Percentiles rank a stretch among this genome's conserved stretches.
These are phyloP conservation scores for Ranitomeya imitator DNA, from an alignment of 2,113 vertebrate genomes.

Conservation along the genomic window DNA sequence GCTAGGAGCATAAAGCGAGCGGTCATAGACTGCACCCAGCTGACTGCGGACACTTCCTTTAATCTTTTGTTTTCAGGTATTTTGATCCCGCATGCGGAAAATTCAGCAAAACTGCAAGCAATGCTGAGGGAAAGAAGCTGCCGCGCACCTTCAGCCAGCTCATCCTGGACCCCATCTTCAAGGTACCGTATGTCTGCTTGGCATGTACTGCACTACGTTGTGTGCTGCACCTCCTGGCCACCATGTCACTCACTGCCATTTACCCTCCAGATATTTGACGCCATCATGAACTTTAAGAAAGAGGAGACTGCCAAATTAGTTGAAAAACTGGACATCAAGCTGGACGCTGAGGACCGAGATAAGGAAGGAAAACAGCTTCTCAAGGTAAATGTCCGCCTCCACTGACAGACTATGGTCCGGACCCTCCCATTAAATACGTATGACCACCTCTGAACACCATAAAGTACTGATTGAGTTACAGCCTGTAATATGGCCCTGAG, in stretches of 20 bases:
- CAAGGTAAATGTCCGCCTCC: constrained; percentile 62
- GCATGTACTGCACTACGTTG: no score
- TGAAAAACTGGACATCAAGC: constrained; percentile 69
- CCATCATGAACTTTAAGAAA: constrained; percentile 73
- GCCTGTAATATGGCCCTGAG: background rate
- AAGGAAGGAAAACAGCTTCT: constrained; percentile 70
- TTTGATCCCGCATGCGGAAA: constrained; percentile 86
- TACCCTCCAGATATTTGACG: constrained; percentile 68
- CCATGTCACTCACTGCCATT: background rate
- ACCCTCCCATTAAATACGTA: background rate
- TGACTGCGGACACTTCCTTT: no score
- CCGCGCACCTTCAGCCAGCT: constrained; percentile 89
- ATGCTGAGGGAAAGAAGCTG: constrained; percentile 80
- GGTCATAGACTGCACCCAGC: background rate
- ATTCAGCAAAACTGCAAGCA: constrained; percentile 79
- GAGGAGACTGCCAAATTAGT: constrained; percentile 69
- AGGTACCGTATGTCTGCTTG: constrained; percentile 71
- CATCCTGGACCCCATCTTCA: constrained; percentile 93
- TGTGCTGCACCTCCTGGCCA: background rate
- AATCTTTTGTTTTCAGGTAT: constrained; percentile 70
- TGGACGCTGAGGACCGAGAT: constrained; percentile 66
- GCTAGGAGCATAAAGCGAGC: background rate
- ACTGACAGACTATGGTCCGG: background rate
- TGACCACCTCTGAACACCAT: no score
- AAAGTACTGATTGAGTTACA: background rate